Percentiles rank a stretch among this genome's conserved stretches.
Evolutionary conservation across 37 sponge, comb jelly and placozoan species (phyloP).

Genomic region (Theonella swinhoei): DNA sequence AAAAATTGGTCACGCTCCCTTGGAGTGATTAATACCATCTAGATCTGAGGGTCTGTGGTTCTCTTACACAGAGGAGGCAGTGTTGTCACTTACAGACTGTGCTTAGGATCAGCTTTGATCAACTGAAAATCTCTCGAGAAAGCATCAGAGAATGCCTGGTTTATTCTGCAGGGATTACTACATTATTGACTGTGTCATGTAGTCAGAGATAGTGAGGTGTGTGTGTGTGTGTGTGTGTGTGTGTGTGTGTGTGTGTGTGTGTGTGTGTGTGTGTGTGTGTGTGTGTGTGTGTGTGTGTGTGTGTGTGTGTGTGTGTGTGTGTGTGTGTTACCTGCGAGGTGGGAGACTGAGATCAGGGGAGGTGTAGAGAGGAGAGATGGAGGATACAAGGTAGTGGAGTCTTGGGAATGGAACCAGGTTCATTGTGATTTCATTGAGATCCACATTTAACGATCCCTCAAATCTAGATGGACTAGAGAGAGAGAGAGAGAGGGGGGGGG

Average conservation of each 20-base stretch:
- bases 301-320: too few relatives aligned
- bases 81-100: constrained; percentile 60
- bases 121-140: constrained; percentile 93
- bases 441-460: constrained; percentile 98
- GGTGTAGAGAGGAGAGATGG: constrained; percentile 91
- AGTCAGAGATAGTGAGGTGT: too few relatives aligned
- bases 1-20: not conserved
- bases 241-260: too few relatives aligned
- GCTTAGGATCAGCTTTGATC: constrained; percentile 87
- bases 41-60: not conserved
- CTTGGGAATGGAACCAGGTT: constrained; percentile 98
- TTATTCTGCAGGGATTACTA: constrained; percentile 43
- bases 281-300: too few relatives aligned
- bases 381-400: constrained; percentile 92
- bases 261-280: too few relatives aligned
- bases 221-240: too few relatives aligned
- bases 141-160: constrained; percentile 95
- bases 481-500: not conserved
- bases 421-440: constrained; percentile 98
- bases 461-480: constrained; percentile 89
- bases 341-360: constrained; percentile 78
- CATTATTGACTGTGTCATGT: not conserved
- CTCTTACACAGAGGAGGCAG: not conserved
- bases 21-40: not conserved
- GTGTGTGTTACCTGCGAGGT: constrained; percentile 48